Conservation (phyloP, 2,113 vertebrate genomes). For the Dunckerocampus dactyliophorus region DNA sequence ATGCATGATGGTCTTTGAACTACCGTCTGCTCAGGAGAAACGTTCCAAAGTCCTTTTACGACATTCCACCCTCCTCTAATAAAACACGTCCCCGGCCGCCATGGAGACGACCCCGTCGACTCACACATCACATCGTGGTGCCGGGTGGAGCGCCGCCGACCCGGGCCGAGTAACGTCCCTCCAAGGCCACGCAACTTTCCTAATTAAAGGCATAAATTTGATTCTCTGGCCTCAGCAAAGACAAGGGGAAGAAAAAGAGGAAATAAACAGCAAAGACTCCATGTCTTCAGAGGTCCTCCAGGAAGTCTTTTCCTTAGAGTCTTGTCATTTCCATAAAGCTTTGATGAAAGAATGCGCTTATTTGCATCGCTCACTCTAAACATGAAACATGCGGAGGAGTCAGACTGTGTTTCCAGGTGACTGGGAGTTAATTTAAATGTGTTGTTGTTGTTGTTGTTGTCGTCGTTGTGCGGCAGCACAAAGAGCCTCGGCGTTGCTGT, state of each 20-base stretch:
- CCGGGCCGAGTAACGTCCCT: conserved; percentile 37
- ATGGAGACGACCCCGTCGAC: conserved; percentile 13
- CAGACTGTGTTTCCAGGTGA: too few relatives aligned
- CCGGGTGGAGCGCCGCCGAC: conserved; percentile 11
- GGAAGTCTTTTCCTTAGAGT: conserved; percentile 49
- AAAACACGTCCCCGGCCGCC: conserved; percentile 7
- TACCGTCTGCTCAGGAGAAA: conserved; percentile 6
- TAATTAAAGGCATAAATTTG: conserved; percentile 67
- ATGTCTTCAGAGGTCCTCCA: conserved; percentile 42
- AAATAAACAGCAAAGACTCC: conserved; percentile 39
- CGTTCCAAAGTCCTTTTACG: conserved; percentile 9
- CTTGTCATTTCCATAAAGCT: conserved; percentile 63
- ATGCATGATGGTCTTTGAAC: too few relatives aligned
- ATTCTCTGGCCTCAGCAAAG: conserved; percentile 24
- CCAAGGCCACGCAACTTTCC: conserved; percentile 48
- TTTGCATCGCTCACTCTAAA: conserved; percentile 25
- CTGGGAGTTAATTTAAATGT: too few relatives aligned
- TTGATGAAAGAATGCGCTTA: conserved; percentile 62
- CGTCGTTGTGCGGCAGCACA: too few relatives aligned
- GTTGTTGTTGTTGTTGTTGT: too few relatives aligned
- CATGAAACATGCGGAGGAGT: too few relatives aligned
- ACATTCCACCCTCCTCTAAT: conserved; percentile 3
- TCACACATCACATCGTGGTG: conserved; percentile 6
- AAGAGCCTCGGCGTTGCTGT: too few relatives aligned
- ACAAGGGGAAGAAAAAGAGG: conserved; percentile 2